These are phyloP conservation scores for Xenopus borealis DNA, from an alignment of 2,113 vertebrate species.

Conservation along the genomic window DNA sequence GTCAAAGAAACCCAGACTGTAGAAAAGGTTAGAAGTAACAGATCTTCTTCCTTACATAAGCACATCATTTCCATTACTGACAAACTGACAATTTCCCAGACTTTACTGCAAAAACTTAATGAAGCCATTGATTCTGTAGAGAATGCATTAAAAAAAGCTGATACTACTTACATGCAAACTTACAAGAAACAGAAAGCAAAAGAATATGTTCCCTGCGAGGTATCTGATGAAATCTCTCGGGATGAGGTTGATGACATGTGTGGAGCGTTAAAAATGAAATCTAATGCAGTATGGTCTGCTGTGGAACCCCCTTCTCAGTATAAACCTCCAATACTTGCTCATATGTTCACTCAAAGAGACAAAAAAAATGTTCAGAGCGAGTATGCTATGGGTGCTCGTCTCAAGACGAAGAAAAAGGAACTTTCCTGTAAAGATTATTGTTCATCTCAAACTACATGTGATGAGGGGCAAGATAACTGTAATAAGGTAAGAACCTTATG, in stretches of 20 bases:
- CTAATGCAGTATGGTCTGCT: slow-evolving; percentile 19
- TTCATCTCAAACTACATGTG: neutral
- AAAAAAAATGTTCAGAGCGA: slow-evolving; percentile 15
- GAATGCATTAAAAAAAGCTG: slow-evolving; percentile 32
- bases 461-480: no score
- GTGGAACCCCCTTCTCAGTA: slow-evolving; percentile 59
- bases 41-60: slow-evolving; percentile 43
- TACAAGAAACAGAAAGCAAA: slow-evolving; percentile 13
- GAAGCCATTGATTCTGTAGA: slow-evolving; percentile 42
- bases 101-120: slow-evolving; percentile 49
- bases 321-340: neutral
- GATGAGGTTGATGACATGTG: slow-evolving; percentile 1
- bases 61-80: slow-evolving; percentile 56
- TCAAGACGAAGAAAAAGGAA: slow-evolving; percentile 25
- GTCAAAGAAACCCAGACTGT: slow-evolving; percentile 1
- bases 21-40: slow-evolving; percentile 13
- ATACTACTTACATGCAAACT: fast-evolving
- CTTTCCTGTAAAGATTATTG: neutral
- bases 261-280: neutral
- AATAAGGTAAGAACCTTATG: no score
- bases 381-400: slow-evolving; percentile 26
- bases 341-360: neutral
- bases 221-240: neutral
- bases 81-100: slow-evolving; percentile 59
- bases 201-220: neutral